A percentile compares a stretch with the other conserved stretches of the same genome.
phyloP scores from a whole-genome alignment of 2,797 vertebrate genomes.

The Halcyon chelicuti region DNA sequence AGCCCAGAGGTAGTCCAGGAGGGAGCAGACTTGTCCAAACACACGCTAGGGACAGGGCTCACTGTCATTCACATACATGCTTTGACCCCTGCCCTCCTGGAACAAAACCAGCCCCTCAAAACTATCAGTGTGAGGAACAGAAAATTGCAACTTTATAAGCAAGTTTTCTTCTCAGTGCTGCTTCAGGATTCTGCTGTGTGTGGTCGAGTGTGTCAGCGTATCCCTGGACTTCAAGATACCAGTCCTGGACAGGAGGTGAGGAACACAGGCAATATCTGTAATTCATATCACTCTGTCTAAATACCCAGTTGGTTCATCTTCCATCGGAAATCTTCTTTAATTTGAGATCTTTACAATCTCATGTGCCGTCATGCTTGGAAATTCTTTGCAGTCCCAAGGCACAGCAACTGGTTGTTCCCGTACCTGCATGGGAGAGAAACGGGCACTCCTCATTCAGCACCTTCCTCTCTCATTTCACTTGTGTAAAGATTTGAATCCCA shows the following conservation, averaged over 20 bases:
- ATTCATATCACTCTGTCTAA: neutral
- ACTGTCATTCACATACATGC: neutral
- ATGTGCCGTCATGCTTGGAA: neutral
- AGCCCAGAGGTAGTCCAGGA: neutral
- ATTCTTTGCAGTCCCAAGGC: fast-evolving
- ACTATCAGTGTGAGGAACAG: neutral
- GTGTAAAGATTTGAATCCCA: neutral
- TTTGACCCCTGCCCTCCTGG: conserved; percentile 40
- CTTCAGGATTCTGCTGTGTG: neutral
- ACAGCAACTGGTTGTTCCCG: neutral
- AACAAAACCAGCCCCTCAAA: neutral
- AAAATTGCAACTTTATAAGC: conserved; percentile 5
- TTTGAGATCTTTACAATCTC: neutral
- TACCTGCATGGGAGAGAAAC: fast-evolving
- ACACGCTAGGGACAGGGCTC: fast-evolving
- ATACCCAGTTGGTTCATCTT: neutral
- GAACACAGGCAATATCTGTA: neutral
- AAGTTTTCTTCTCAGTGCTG: neutral
- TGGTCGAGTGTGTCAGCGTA: fast-evolving
- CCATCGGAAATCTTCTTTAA: neutral
- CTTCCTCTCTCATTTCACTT: neutral
- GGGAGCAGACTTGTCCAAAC: neutral
- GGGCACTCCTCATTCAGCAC: neutral
- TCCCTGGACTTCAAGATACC: neutral
- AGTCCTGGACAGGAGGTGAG: neutral